Percentiles rank a stretch among this genome's conserved stretches.
Conservation (phyloP, 92 coral and sea anemone genomes). For the Porites cylindrica region DNA sequence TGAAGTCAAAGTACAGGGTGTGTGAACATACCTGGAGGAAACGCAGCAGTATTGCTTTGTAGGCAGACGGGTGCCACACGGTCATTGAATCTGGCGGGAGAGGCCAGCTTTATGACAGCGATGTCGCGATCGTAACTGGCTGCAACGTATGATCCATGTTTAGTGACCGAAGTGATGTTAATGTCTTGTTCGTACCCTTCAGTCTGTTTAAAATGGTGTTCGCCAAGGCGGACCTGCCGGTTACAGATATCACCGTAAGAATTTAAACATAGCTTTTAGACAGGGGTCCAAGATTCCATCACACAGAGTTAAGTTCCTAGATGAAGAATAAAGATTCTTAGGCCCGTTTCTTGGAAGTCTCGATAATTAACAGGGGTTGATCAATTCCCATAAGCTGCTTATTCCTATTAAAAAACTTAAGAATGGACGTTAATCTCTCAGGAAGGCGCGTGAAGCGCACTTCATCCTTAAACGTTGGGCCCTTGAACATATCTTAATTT, state of each 20-base stretch:
- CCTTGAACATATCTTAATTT: no score
- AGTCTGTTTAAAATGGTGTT: conserved; percentile 26
- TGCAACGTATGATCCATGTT: conserved; percentile 29
- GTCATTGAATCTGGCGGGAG: conserved; percentile 38
- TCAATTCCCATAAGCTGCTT: no score
- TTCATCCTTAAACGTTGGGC: no score
- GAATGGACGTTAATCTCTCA: no score
- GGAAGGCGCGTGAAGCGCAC: no score
- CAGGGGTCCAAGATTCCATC: background rate
- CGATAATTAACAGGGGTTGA: no score
- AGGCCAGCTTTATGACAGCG: conserved; percentile 57
- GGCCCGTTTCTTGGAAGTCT: no score
- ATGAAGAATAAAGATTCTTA: no score
- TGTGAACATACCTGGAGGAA: conserved; percentile 18
- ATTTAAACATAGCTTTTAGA: background rate
- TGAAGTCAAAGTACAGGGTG: no score
- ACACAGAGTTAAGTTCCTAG: no score
- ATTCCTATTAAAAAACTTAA: no score
- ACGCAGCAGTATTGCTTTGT: conserved; percentile 3
- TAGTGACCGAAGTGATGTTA: conserved; percentile 25
- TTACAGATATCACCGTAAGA: background rate
- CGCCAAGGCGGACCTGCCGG: conserved; percentile 54
- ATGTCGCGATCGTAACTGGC: conserved; percentile 33
- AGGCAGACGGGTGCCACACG: conserved; percentile 47
- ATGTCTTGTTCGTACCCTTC: conserved; percentile 53